Evolutionary conservation across 1,140 invertebrate genomes (phyloP).

Genomic region (Leptinotarsa texana): DNA sequence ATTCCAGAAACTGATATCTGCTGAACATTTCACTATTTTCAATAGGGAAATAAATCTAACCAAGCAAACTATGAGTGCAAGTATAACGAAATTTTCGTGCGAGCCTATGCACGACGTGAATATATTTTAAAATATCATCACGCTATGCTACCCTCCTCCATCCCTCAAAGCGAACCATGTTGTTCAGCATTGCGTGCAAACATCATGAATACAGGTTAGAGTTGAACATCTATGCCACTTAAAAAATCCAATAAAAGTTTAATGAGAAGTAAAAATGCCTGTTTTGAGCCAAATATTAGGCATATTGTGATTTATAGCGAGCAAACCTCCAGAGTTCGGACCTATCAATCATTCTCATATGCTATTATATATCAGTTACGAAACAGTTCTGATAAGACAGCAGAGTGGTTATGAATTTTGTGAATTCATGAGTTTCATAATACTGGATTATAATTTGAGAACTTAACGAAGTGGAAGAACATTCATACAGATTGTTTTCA

Average conservation of each 20-base stretch:
- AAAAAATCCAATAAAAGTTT: slow-evolving; percentile 19
- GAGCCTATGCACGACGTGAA: neutral
- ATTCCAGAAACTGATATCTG: too few species aligned
- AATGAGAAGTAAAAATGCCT: slow-evolving; percentile 16
- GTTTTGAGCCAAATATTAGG: neutral
- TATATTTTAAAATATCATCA: slow-evolving; percentile 1
- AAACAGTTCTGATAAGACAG: too few species aligned
- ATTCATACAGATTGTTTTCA: too few species aligned
- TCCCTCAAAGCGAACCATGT: slow-evolving; percentile 11
- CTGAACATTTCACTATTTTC: too few species aligned
- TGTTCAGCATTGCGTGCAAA: slow-evolving; percentile 12
- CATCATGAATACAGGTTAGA: slow-evolving; percentile 11
- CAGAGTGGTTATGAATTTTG: too few species aligned
- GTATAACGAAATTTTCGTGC: neutral
- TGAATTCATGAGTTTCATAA: too few species aligned
- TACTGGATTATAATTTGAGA: too few species aligned
- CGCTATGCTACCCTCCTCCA: neutral
- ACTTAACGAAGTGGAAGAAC: too few species aligned
- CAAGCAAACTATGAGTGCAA: too few species aligned
- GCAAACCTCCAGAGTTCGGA: neutral
- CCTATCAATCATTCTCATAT: neutral
- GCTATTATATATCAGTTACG: too few species aligned
- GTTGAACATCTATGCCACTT: slow-evolving; percentile 22
- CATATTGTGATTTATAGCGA: slow-evolving; percentile 3
- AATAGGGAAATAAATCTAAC: too few species aligned